These are phyloP conservation scores for Metellina segmentata DNA, from an alignment of 2,888 invertebrate species.

Conservation along the genomic window DNA sequence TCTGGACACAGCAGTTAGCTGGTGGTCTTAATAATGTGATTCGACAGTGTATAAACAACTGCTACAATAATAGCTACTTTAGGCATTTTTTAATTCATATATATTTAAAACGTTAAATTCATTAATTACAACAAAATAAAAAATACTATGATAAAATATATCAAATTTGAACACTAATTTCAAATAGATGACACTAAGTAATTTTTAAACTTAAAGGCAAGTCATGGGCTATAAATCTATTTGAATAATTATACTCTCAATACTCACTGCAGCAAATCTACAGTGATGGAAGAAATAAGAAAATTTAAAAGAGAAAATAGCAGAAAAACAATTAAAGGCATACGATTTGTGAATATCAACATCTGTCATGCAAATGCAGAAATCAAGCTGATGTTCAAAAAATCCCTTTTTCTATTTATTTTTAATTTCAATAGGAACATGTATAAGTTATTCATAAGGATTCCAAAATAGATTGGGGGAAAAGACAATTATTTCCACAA, in stretches of 20 bases:
- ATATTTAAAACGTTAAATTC: too few species aligned
- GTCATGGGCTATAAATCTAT: slow-evolving; percentile 35
- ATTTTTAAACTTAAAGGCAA: neutral
- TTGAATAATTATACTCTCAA: neutral
- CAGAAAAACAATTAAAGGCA: slow-evolving; percentile 1
- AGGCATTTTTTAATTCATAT: too few species aligned
- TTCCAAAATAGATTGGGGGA: neutral
- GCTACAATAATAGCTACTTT: too few species aligned
- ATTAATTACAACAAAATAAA: too few species aligned
- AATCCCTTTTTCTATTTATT: neutral
- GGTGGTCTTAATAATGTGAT: too few species aligned
- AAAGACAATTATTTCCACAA: slow-evolving; percentile 44
- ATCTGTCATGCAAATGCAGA: slow-evolving; percentile 42
- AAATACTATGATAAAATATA: neutral
- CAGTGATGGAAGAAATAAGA: neutral
- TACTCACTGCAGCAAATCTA: neutral
- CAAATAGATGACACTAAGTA: neutral
- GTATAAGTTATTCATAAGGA: neutral
- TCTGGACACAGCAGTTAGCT: too few species aligned
- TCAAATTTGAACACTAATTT: neutral
- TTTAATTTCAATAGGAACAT: neutral
- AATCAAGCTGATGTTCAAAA: slow-evolving; percentile 13
- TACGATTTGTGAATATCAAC: slow-evolving; percentile 2
- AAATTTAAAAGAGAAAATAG: neutral
- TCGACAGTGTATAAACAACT: too few species aligned